These are phyloP conservation scores for Rhagonycha fulva DNA, from an alignment of 2,888 invertebrate species.

Conservation along the genomic window DNA sequence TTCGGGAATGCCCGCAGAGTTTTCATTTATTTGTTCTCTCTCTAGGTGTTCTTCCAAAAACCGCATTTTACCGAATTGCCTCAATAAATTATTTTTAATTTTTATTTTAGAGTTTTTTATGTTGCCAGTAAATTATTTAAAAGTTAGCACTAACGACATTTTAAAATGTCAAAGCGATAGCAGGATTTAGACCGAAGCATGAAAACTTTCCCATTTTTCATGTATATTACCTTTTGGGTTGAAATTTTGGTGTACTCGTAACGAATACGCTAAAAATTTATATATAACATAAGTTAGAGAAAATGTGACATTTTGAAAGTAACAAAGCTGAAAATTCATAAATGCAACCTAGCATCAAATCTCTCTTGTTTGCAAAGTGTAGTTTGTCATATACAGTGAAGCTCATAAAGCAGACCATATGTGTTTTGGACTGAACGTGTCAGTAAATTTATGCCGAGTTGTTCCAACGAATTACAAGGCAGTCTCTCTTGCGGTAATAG, in stretches of 20 bases:
- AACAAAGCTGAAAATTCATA: slow-evolving; percentile 19
- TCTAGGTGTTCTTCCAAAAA: neutral
- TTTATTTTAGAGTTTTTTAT: neutral
- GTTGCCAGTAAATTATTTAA: neutral
- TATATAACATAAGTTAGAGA: neutral
- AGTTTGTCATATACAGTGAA: slow-evolving; percentile 20
- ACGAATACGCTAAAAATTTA: neutral
- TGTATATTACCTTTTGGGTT: neutral
- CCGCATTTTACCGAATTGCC: neutral
- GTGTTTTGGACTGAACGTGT: slow-evolving; percentile 19
- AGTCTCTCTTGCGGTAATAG: slow-evolving; percentile 6
- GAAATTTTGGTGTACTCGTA: neutral
- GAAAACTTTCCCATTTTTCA: neutral
- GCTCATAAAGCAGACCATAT: slow-evolving; percentile 22
- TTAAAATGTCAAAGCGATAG: neutral
- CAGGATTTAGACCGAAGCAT: neutral
- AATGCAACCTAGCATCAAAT: slow-evolving; percentile 23
- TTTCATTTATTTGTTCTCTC: neutral
- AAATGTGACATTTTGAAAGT: neutral
- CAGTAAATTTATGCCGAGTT: slow-evolving; percentile 17
- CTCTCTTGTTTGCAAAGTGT: slow-evolving; percentile 20
- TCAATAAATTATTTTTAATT: neutral
- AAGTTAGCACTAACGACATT: neutral
- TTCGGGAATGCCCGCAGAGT: neutral
- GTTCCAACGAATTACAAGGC: slow-evolving; percentile 20